Evolutionary conservation across 2,113 vertebrate genomes (phyloP), one percentile per base, ranked within the genome.

Genomic region (Fulmarus glacialis): DNA sequence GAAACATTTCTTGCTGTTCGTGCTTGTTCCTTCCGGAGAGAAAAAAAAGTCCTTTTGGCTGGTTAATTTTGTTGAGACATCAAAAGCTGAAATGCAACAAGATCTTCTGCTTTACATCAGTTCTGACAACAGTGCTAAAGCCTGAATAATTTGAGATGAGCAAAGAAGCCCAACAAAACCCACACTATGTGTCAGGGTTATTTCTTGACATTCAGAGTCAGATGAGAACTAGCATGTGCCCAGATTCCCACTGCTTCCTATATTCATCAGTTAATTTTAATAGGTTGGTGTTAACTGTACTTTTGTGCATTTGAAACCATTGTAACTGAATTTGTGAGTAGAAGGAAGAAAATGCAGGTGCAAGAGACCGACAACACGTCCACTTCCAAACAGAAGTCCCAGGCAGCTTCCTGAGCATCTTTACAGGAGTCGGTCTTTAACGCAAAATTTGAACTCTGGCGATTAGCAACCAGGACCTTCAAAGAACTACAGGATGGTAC

Each of bases 111-210:
- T 82, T 56, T 73, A 85, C 22, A 60, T 86, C 78, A 77, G 48
- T 67, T 85, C 36, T 93, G 87, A 93, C 62, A 93, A 68, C 34
- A 84, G 53, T 62, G 79, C 82, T 90, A 77, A 96, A 92, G 88
- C 40, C 53, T 85, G 78, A 93, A 92, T 80, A 93, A 93, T 68
- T 34, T 79, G 53, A 91, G 55, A 87, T 27, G 55, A 82, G 75
- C n/a, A 52, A 83, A 82, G 48, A 72, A 88, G 40, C 60, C 78
- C 56, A 85, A 67, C n/a, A 83, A 93, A 93, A 86, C 21, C 86
- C 59, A 81, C 40, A 38, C 30, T 56, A 26, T 48, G 16, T 75
- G 38, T 67, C 53, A 93, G 79, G 74, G 40, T 64, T 89, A 72
- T 75, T 93, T 95, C 79, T 73, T 88, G 63, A 53, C 82, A 78